Conservation (phyloP, 2,888 invertebrate species). For the Gibbula magus region DNA sequence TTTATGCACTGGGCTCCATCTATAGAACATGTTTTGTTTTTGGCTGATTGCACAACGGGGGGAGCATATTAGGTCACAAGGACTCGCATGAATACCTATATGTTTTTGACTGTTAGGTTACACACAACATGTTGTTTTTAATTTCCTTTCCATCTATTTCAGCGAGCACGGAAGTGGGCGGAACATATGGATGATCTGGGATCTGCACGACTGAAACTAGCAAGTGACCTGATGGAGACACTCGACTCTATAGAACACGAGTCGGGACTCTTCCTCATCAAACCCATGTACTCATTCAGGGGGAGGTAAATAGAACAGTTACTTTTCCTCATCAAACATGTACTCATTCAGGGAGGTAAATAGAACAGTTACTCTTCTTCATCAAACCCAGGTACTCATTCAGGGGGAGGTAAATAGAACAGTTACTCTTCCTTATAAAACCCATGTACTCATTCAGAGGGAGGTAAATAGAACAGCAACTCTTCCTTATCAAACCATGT, state of each 20-base stretch:
- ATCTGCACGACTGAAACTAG: conserved; percentile 64
- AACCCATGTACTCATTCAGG: conserved; percentile 73
- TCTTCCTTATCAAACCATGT: no score
- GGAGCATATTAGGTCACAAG: no score
- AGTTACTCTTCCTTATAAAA: no score
- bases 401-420: neutral
- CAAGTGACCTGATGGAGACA: conserved; percentile 69
- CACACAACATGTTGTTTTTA: no score
- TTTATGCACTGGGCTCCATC: no score
- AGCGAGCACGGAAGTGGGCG: conserved; percentile 71
- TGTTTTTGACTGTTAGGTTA: no score
- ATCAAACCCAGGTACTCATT: neutral
- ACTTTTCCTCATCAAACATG: conserved; percentile 74
- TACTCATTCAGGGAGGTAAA: conserved; percentile 70
- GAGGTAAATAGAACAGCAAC: conserved; percentile 50
- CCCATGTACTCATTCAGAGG: conserved; percentile 37
- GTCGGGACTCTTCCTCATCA: conserved; percentile 74
- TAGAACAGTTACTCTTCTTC: neutral
- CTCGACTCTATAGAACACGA: conserved; percentile 71
- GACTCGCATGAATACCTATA: no score
- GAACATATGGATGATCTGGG: conserved; percentile 71
- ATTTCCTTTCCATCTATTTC: conserved; percentile 19
- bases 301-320: conserved; percentile 58
- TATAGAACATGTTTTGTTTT: no score
- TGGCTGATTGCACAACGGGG: no score